A percentile compares a stretch with the other conserved stretches of the same genome.
phyloP scores from a whole-genome alignment of 2,888 invertebrate genomes.

The Drosophila conformis region DNA sequence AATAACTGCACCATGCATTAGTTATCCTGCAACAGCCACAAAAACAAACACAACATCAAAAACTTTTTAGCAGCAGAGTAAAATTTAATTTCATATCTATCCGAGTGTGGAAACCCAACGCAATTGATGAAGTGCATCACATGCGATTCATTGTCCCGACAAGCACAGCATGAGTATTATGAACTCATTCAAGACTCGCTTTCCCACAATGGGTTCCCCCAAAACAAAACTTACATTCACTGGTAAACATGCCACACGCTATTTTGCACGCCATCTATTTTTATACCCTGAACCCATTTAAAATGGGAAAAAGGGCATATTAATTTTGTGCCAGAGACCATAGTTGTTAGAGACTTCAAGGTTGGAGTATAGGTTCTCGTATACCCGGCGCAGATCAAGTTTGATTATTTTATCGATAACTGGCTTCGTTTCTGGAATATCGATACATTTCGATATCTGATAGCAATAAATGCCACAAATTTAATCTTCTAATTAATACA shows the following conservation, averaged over 20 bases:
- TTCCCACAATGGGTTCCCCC: constrained; percentile 10
- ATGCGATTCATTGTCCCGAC: constrained; percentile 7
- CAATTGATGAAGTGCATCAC: constrained; percentile 40
- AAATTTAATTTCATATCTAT: constrained; percentile 32
- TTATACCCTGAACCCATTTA: not conserved
- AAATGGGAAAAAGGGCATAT: too few relatives aligned
- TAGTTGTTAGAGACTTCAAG: rapidly evolving
- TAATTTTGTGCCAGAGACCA: too few relatives aligned
- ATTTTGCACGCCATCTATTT: constrained; percentile 51
- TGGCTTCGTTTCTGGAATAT: too few relatives aligned
- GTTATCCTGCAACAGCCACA: not conserved
- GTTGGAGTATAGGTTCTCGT: too few relatives aligned
- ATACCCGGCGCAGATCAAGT: too few relatives aligned
- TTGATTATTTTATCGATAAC: too few relatives aligned
- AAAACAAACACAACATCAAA: not conserved
- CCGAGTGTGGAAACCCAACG: constrained; percentile 7
- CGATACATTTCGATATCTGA: too few relatives aligned
- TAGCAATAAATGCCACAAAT: too few relatives aligned
- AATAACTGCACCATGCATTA: not conserved
- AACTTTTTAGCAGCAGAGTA: constrained; percentile 9
- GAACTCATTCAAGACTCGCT: constrained; percentile 1
- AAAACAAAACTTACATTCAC: constrained; percentile 45
- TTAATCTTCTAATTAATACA: too few relatives aligned
- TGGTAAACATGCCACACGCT: constrained; percentile 32
- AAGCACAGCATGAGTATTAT: constrained; percentile 4